Base-by-base conservation (phyloP, 2,888 invertebrate genomes). In the Dexiosoma caninum region DNA sequence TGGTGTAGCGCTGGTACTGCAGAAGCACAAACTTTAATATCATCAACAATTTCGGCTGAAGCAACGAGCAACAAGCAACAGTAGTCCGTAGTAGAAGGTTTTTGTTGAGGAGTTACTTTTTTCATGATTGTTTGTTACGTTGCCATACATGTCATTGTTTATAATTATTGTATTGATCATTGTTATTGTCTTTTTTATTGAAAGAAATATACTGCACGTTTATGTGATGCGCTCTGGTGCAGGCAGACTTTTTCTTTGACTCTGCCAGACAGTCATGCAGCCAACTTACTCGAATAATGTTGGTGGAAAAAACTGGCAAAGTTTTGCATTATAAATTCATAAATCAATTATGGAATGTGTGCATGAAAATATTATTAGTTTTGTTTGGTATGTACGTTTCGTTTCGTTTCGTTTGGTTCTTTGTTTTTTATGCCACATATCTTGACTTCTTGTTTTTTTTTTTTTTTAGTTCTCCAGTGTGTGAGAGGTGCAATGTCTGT, bases 331-430 rank as follows among this genome's bases (percentile, higher is more conserved):
- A 88, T 87, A 87, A 88, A 88, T 88, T 88, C 88, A 88, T 88
- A 88, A 88, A 88, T 88, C 88, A 88, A 88, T 88, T 88, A 88
- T 88, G 88, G 88, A 88, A 88, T 88, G 88, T 87, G 87, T 86
- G 82, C 86, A 87, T 85, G 86, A 87, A 88, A 86, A 83, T 83
- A 81, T 81, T 81, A 81, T 81, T 81, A 78, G 81, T 82, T 82
- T 78, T 67, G 74, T 81, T 76, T 82, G 74, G 70, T 66, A 70
- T 75, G 44, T 78, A 12, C 16, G 42, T 16, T n/a, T n/a, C n/a
- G n/a, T n/a, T n/a, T n/a, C n/a, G n/a, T 51, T 55, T 66, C 66
- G 32, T 71, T 78, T 67, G 23, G 8, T 49, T 12, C 7, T n/a
- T 27, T 49, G 12, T 49, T 49, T 1, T 21, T 44, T 5, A n/a